phyloP scores from a whole-genome alignment of 2,888 invertebrate genomes.

The Glyphotaelius pellucidus region DNA sequence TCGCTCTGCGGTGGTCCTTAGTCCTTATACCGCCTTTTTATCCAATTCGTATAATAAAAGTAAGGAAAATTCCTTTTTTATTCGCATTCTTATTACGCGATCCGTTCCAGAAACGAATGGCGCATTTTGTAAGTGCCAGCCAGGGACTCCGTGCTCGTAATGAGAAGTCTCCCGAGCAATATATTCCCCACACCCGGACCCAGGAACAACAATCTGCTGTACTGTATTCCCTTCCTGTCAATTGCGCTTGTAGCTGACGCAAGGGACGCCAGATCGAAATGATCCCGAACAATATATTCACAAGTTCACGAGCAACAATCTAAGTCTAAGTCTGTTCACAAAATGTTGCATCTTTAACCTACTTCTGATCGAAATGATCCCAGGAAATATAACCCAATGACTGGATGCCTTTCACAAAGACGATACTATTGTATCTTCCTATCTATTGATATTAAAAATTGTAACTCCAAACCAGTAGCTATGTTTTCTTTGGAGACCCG shows the following conservation, averaged over 20 bases:
- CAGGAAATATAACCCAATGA: no score
- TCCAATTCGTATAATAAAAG: slow-evolving; percentile 47
- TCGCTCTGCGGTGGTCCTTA: slow-evolving; percentile 44
- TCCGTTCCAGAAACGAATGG: slow-evolving; percentile 48
- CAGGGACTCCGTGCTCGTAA: slow-evolving; percentile 20
- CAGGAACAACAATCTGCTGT: not conserved
- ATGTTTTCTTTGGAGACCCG: no score
- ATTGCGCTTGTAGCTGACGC: not conserved
- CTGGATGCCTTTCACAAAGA: no score
- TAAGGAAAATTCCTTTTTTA: slow-evolving; percentile 47
- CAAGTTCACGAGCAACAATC: not conserved
- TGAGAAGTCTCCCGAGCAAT: slow-evolving; percentile 40
- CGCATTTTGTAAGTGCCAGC: slow-evolving; percentile 48
- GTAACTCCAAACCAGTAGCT: not conserved
- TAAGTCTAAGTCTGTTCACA: no score
- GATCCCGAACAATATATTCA: not conserved
- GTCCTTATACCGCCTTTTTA: slow-evolving; percentile 36
- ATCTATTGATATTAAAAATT: not conserved
- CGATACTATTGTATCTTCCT: no score
- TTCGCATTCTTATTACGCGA: slow-evolving; percentile 49
- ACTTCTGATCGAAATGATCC: not conserved
- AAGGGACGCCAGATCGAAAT: not conserved
- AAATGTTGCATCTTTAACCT: not conserved
- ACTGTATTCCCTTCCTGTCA: not conserved
- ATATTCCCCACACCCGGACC: not conserved